A percentile compares a stretch with the other conserved stretches of the same genome.
Conservation (phyloP, 1,140 invertebrate genomes). For the Drosophila repleta region DNA sequence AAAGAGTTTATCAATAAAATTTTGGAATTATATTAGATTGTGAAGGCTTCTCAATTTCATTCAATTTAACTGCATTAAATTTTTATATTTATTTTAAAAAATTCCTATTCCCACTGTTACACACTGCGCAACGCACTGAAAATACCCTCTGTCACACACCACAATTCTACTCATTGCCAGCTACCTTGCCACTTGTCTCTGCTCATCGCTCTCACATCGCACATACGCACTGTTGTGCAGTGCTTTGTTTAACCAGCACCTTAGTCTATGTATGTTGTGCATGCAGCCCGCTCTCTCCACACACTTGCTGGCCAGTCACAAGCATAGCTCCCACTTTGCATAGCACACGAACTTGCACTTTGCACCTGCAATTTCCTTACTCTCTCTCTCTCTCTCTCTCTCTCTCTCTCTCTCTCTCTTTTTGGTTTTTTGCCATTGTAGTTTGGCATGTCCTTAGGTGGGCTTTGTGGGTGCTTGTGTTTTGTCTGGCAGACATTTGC, state of each 20-base stretch:
- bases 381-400: constrained; percentile 25
- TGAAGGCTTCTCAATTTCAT: too few relatives aligned
- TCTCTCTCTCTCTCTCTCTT: too few relatives aligned
- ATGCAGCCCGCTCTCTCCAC: neutral
- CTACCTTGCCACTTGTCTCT: neutral
- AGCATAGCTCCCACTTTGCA: constrained; percentile 65
- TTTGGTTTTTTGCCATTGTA: neutral
- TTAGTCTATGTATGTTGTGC: constrained; percentile 3
- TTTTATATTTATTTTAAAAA: too few relatives aligned
- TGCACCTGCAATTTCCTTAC: constrained; percentile 43
- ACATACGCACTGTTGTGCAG: constrained; percentile 52
- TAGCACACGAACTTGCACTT: constrained; percentile 80
- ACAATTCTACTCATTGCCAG: constrained; percentile 14
- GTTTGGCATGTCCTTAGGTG: neutral
- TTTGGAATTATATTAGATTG: too few relatives aligned
- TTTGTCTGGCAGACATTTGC: constrained; percentile 71
- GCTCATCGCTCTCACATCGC: constrained; percentile 31
- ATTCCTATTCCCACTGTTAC: neutral
- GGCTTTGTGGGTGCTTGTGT: constrained; percentile 24
- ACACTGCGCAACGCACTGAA: neutral
- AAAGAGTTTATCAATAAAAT: too few relatives aligned
- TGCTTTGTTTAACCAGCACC: constrained; percentile 46
- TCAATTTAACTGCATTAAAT: too few relatives aligned
- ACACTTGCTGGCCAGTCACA: constrained; percentile 5
- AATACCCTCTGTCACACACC: constrained; percentile 25